A percentile compares a stretch with the other conserved stretches of the same genome.
These are phyloP conservation scores for Resseliella maxima DNA, from an alignment of 2,888 invertebrate genomes.

Conservation along the genomic window DNA sequence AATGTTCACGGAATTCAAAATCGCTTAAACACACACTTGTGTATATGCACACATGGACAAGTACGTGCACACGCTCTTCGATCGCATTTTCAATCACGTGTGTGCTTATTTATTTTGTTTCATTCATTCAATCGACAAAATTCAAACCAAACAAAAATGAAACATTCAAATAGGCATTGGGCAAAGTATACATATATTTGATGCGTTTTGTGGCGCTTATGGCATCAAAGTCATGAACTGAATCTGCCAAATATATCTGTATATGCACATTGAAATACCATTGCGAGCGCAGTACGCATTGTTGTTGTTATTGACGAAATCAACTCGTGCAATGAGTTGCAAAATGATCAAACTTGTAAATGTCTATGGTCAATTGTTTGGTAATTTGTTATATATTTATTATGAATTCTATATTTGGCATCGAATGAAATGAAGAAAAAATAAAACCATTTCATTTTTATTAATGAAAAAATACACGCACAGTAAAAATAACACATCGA, in stretches of 20 bases:
- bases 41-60: too few relatives aligned
- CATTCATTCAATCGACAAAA: neutral
- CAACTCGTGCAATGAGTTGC: neutral
- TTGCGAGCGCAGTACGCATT: neutral
- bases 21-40: neutral
- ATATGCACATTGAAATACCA: neutral
- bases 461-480: neutral
- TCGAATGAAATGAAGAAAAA: neutral
- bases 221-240: neutral
- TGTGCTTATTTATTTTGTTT: neutral
- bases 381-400: neutral
- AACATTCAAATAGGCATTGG: neutral
- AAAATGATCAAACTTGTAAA: neutral
- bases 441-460: neutral
- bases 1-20: neutral
- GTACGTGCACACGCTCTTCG: neutral
- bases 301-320: neutral
- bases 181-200: neutral
- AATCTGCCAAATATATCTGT: neutral
- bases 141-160: neutral
- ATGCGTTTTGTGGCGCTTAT: neutral
- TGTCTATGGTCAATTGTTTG: constrained; percentile 3
- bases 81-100: constrained; percentile 1
- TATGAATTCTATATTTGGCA: neutral
- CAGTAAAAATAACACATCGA: too few relatives aligned